phyloP scores from a whole-genome alignment of 1,140 invertebrate genomes.

The Eurosta solidaginis region DNA sequence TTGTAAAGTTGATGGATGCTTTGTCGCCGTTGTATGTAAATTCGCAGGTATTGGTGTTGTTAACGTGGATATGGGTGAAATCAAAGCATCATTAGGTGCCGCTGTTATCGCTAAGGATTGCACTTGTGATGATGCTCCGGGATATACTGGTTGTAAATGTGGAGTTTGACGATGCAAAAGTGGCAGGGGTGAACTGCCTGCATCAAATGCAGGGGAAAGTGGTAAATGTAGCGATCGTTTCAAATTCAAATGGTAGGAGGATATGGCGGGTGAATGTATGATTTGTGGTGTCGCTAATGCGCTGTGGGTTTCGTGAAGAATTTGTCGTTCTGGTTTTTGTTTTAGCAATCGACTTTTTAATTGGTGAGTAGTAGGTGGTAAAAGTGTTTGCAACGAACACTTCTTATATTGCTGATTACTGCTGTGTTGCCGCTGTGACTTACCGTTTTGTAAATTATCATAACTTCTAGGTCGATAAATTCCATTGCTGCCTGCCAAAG shows the following conservation, averaged over 20 bases:
- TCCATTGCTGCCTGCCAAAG: constrained; percentile 46
- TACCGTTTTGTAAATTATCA: constrained; percentile 59
- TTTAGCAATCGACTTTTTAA: constrained; percentile 38
- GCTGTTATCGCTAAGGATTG: constrained; percentile 34
- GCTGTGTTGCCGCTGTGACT: constrained; percentile 48
- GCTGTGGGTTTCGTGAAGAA: constrained; percentile 40
- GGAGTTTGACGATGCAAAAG: constrained; percentile 50
- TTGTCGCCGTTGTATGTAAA: constrained; percentile 40
- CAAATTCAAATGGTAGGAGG: constrained; percentile 52
- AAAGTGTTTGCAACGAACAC: constrained; percentile 53
- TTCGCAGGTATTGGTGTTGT: constrained; percentile 34
- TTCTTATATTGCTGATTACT: constrained; percentile 53
- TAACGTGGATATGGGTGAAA: constrained; percentile 42
- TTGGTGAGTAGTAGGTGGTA: constrained; percentile 45
- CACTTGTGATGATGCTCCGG: constrained; percentile 36
- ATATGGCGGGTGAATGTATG: constrained; percentile 49
- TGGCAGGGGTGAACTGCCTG: constrained; percentile 54
- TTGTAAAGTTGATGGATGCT: constrained; percentile 51
- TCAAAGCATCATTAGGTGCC: not conserved
- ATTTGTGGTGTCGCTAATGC: constrained; percentile 46
- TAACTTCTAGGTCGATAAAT: constrained; percentile 58
- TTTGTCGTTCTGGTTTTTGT: constrained; percentile 35
- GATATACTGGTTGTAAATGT: constrained; percentile 28
- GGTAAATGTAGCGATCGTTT: constrained; percentile 55
- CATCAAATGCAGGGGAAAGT: constrained; percentile 54